A percentile compares a stretch with the other conserved stretches of the same genome.
phyloP scores from a whole-genome alignment of 2,797 vertebrate genomes.

The Bovichtus diacanthus region DNA sequence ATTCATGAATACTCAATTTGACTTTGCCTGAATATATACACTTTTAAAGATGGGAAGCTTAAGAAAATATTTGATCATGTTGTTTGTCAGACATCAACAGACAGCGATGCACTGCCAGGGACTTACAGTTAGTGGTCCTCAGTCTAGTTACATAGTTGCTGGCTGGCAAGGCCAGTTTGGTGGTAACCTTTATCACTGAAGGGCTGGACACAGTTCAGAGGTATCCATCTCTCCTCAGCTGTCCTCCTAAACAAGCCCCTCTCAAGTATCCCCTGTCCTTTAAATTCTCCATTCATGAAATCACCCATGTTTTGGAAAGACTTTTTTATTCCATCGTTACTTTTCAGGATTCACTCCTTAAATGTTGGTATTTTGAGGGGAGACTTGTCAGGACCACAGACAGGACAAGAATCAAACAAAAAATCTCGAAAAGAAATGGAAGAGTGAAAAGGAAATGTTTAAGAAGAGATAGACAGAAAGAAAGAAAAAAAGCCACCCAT shows the following conservation, averaged over 20 bases:
- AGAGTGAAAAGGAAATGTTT: neutral
- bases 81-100: constrained; percentile 3
- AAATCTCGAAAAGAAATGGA: neutral
- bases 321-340: neutral
- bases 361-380: neutral
- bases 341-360: neutral
- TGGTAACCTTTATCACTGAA: constrained; percentile 69
- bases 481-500: too few species aligned
- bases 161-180: constrained; percentile 40
- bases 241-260: constrained; percentile 56
- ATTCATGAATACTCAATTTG: neutral
- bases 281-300: constrained; percentile 42
- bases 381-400: neutral
- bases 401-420: neutral
- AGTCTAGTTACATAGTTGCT: constrained; percentile 39
- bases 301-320: neutral
- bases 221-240: constrained; percentile 64
- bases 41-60: neutral
- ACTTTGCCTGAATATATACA: neutral
- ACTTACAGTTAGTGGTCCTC: constrained; percentile 21
- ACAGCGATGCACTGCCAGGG: constrained; percentile 4
- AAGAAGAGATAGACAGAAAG: neutral
- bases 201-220: constrained; percentile 66
- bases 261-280: constrained; percentile 56
- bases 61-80: neutral